Conservation (phyloP, 1,140 invertebrate genomes). For the Dendrolimus kikuchii region DNA sequence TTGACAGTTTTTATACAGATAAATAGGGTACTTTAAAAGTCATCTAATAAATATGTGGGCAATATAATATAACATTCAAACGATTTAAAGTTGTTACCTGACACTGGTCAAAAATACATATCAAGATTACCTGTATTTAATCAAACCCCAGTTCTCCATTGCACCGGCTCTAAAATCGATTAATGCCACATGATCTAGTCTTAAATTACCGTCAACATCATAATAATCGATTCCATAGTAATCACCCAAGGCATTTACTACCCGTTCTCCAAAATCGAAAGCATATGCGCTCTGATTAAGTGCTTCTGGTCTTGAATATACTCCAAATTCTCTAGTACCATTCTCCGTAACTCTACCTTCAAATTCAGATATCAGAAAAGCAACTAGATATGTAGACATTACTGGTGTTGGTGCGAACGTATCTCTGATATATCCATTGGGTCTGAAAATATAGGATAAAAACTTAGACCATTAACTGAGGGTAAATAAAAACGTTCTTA, state of each 20-base stretch:
- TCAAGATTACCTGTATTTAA: constrained; percentile 71
- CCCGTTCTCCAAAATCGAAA: constrained; percentile 59
- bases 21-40: too few relatives aligned
- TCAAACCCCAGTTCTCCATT: constrained; percentile 83
- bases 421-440: constrained; percentile 54
- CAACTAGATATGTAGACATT: constrained; percentile 90
- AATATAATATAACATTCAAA: too few relatives aligned
- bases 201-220: constrained; percentile 52
- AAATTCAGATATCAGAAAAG: constrained; percentile 78
- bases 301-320: constrained; percentile 82
- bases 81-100: too few relatives aligned
- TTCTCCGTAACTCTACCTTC: constrained; percentile 22
- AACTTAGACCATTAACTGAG: background rate
- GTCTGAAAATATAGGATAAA: constrained; percentile 22
- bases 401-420: constrained; percentile 78
- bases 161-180: constrained; percentile 80
- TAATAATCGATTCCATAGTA: constrained; percentile 60
- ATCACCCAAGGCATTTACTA: constrained; percentile 48
- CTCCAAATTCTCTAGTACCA: constrained; percentile 66
- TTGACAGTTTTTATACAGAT: too few relatives aligned
- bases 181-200: constrained; percentile 78
- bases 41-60: too few relatives aligned
- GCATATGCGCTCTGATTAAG: constrained; percentile 73
- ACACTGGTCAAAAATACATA: too few relatives aligned
- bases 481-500: too few relatives aligned